Evolutionary conservation across 2,113 vertebrate species (phyloP), one percentile per base, ranked within the genome.

Genomic region (Cryptomyrus ogoouensis): DNA sequence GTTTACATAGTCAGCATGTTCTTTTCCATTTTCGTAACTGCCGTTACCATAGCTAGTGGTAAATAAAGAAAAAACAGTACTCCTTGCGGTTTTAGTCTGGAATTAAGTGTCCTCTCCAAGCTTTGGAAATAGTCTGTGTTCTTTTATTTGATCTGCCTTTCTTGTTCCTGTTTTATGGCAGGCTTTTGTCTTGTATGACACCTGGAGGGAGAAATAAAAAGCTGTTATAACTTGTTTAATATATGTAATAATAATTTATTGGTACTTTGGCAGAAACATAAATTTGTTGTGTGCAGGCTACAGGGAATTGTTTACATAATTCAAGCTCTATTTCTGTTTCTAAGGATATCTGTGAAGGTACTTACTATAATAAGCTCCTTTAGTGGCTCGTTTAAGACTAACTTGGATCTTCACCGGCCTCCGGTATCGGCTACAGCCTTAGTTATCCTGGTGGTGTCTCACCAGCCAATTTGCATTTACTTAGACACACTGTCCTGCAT

Each of bases 331-430:
- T 83, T 88, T 88, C 19, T 91, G 84, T 77, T 92, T 84, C 31
- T 39, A 77, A 83, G 70, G 86, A 91, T 94, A 92, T 94, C 93
- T 93, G 6, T 93, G 44, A 91, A 90, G 42, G 47, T 83, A 9
- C 21, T 90, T 91, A 92, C 91, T 95, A 93, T 94, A 94, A 52
- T 90, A 89, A 53, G 90, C 88, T 90, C 46, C 50, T 95, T 93
- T 93, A 47, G 49, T 24, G 58, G 90, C 90, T 93, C 93, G 91
- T 91, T 84, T 91, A 88, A 93, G 77, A 88, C 89, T 31, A 2
- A 84, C 89, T 27, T 3, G 3, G 90, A 92, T 89, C 83, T 77
- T 80, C 83, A 53, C 77, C 83, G 87, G 91, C 44, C 83, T 56
- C 44, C 39, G 49, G 70, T 89, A 90, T 91, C 89, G 90, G 86